These are phyloP conservation scores for Anableps anableps DNA, from an alignment of 2,797 vertebrate genomes.

Conservation along the genomic window DNA sequence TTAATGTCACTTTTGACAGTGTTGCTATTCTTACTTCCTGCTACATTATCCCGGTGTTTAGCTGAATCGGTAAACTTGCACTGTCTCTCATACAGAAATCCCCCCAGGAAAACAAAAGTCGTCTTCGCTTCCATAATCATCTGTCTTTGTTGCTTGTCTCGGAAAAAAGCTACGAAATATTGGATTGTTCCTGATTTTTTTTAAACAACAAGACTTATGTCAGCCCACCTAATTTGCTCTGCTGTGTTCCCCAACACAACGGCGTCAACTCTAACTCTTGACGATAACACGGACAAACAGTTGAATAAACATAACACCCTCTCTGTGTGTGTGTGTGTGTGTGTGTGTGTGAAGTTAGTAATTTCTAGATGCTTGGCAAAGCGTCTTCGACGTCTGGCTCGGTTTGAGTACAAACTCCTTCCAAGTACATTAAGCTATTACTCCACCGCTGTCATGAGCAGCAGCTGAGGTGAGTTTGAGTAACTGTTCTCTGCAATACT, in stretches of 20 bases:
- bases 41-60: neutral
- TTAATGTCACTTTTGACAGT: neutral
- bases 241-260: neutral
- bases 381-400: conserved; percentile 31
- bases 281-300: conserved; percentile 47
- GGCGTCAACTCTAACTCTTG: conserved; percentile 39
- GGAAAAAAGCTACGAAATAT: neutral
- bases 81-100: neutral
- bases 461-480: neutral
- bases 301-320: conserved; percentile 41
- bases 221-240: neutral
- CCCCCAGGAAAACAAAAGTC: neutral
- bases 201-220: neutral
- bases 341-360: neutral
- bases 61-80: neutral
- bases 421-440: conserved; percentile 56
- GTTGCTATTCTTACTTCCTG: neutral
- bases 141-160: neutral
- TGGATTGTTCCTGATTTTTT: neutral
- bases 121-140: too few species aligned
- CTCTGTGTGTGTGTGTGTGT: neutral
- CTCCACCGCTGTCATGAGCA: conserved; percentile 42
- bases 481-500: conserved; percentile 42
- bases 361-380: neutral
- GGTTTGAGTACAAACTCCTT: conserved; percentile 25